Percentiles rank a stretch among this genome's conserved stretches.
phyloP scores from a whole-genome alignment of 2,888 invertebrate species.

The Crepidodera aurea region DNA sequence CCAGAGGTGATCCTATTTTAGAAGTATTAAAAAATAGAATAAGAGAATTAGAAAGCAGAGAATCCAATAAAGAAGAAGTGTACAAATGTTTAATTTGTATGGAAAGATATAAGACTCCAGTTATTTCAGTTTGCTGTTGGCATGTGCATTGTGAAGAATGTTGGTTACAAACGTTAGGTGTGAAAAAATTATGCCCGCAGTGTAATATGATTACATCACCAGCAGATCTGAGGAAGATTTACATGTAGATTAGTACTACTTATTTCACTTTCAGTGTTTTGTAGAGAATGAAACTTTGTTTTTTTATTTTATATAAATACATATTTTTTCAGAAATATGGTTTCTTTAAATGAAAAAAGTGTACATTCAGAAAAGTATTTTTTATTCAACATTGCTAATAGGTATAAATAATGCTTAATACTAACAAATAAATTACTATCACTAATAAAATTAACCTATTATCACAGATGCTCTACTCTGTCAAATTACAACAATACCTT shows the following conservation, averaged over 20 bases:
- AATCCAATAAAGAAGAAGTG: constrained; percentile 67
- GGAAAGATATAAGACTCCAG: constrained; percentile 84
- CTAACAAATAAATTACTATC: too few relatives aligned
- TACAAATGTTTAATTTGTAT: constrained; percentile 91
- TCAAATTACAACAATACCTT: background rate
- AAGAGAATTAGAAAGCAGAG: constrained; percentile 74
- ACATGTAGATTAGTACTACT: constrained; percentile 69
- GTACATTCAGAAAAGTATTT: too few relatives aligned
- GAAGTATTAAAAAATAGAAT: constrained; percentile 81
- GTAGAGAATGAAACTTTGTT: background rate
- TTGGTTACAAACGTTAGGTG: constrained; percentile 76
- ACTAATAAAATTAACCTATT: constrained; percentile 12
- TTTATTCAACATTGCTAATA: too few relatives aligned
- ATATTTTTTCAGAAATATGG: constrained; percentile 12
- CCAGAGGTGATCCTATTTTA: constrained; percentile 64
- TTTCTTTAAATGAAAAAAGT: too few relatives aligned
- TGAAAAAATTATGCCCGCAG: constrained; percentile 94
- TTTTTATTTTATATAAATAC: constrained; percentile 12
- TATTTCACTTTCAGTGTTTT: too few relatives aligned
- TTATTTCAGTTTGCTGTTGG: constrained; percentile 95
- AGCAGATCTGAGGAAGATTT: constrained; percentile 84
- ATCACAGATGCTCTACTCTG: constrained; percentile 21
- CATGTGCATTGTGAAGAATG: constrained; percentile 93
- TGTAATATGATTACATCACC: constrained; percentile 93
- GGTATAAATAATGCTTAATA: too few relatives aligned